Evolutionary conservation across 2,113 vertebrate genomes (phyloP), one percentile per base, ranked within the genome.

Genomic region (Uropsilus gracilis): DNA sequence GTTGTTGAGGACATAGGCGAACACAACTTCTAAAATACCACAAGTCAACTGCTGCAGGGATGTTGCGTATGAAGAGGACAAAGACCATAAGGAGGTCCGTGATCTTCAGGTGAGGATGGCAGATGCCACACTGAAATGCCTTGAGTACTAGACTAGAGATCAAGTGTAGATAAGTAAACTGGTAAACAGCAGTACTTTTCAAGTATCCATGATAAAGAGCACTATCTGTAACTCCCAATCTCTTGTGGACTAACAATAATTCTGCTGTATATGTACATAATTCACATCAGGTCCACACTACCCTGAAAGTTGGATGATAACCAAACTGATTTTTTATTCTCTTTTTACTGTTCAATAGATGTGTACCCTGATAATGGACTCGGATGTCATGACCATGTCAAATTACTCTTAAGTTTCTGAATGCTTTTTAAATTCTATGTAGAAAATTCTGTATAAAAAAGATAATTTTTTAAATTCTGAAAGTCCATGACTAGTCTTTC

Each of bases 11-110:
- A 57, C 10, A 8, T 46, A 53, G 20, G 63, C 72, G 34, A 10
- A 48, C 12, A 32, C 59, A 6, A 2, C 50, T 71, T 83, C 61
- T n/a, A 50, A 95, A 61, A 34, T 20, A 30, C 34, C 77, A 90
- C 78, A 20, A 71, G 48, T 72, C 57, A 96, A 91, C 48, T 71
- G 86, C 8, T 71, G 20, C 5, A 82, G 59, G 91, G 64, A 94
- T 76, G 63, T 44, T 26, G 26, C 39, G 5, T 73, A 28, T 46
- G 48, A 80, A 64, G 18, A 24, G 1, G 92, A 94, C 32, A 66
- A 55, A 82, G 55, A 69, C 76, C 26, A 5, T 55, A 59, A 86
- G 59, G 57, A 55, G 53, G 73, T 78, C 30, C 94, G 50, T 16
- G 39, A 71, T 53, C 28, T 88, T 92, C 57, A 84, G 46, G 18